Conservation (phyloP, 2,888 invertebrate genomes). For the Arctia plantaginis region DNA sequence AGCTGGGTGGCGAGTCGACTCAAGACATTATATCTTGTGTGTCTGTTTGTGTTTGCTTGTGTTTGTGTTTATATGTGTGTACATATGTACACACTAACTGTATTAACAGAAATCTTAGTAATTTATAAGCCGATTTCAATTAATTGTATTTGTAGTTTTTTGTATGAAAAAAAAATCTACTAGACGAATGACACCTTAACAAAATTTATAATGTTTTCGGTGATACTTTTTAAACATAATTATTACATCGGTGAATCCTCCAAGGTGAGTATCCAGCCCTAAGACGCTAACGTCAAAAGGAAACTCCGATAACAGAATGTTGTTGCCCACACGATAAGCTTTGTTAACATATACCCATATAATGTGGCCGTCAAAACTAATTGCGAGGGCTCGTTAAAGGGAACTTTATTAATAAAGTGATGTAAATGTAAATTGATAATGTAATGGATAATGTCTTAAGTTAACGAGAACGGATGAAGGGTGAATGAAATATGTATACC, state of each 20-base stretch:
- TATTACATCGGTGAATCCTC: background rate
- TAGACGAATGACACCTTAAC: no score
- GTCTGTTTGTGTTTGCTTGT: no score
- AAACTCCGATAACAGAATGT: slow-evolving; percentile 63
- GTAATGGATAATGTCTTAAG: slow-evolving; percentile 2
- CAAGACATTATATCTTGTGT: no score
- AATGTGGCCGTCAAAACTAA: slow-evolving; percentile 39
- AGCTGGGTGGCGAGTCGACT: no score
- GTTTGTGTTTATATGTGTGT: no score
- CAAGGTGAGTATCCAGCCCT: slow-evolving; percentile 35
- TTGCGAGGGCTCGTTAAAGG: slow-evolving; percentile 43
- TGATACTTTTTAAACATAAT: background rate
- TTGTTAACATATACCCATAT: slow-evolving; percentile 49
- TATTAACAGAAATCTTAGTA: no score
- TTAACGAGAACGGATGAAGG: slow-evolving; percentile 2
- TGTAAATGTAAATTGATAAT: slow-evolving; percentile 19
- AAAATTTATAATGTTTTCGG: background rate
- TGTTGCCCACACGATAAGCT: slow-evolving; percentile 64
- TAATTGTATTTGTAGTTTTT: background rate
- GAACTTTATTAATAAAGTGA: slow-evolving; percentile 39
- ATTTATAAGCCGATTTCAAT: background rate
- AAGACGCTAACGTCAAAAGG: slow-evolving; percentile 60
- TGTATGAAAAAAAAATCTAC: no score
- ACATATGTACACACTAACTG: no score
- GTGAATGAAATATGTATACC: background rate